Evolutionary conservation across 2,888 invertebrate species (phyloP).

Genomic region (Sesia bembeciformis): DNA sequence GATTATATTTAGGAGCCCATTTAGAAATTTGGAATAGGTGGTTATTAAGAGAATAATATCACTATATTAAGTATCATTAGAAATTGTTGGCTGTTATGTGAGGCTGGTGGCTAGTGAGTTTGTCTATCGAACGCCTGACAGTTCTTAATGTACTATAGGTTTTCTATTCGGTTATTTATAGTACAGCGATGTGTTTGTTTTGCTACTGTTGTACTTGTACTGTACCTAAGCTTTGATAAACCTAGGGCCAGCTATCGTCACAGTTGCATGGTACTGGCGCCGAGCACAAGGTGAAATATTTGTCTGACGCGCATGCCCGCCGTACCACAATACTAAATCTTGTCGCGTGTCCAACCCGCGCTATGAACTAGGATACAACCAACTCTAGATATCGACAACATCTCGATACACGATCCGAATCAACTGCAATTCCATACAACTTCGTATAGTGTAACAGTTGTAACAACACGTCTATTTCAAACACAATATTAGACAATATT

Average conservation of each 20-base stretch:
- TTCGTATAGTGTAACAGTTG: neutral
- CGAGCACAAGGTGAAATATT: constrained; percentile 57
- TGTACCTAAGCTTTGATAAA: no score
- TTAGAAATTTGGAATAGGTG: no score
- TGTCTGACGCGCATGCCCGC: constrained; percentile 38
- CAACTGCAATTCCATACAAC: constrained; percentile 8
- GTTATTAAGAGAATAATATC: no score
- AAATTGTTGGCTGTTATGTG: no score
- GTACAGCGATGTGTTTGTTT: no score
- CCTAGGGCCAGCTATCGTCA: neutral
- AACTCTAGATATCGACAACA: constrained; percentile 32
- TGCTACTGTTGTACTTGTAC: no score
- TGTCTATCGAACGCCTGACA: no score
- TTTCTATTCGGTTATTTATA: no score
- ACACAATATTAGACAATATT: neutral
- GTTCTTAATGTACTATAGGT: no score
- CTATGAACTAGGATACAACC: constrained; percentile 23
- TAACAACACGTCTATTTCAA: constrained; percentile 3
- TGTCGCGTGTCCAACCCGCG: constrained; percentile 47
- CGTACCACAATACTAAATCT: constrained; percentile 46
- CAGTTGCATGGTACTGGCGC: constrained; percentile 28
- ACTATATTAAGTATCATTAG: no score
- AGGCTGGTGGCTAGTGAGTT: no score
- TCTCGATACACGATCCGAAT: constrained; percentile 20
- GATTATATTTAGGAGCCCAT: no score